These are phyloP conservation scores for Trididemnum clinides DNA, from an alignment of 23 tunicate species.

Conservation along the genomic window DNA sequence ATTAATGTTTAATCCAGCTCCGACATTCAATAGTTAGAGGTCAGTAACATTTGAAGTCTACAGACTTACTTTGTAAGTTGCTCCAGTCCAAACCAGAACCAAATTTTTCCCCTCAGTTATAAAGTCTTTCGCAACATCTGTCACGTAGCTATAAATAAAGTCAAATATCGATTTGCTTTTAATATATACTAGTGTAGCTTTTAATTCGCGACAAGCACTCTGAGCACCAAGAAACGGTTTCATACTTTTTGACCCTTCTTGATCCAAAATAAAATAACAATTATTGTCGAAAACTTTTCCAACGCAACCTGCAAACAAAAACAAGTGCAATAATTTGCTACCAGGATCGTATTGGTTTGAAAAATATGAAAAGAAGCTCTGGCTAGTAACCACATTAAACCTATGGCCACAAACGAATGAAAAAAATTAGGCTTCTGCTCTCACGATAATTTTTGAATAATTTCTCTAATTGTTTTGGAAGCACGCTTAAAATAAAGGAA, in stretches of 20 bases:
- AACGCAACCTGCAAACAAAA: no score
- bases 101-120: not conserved
- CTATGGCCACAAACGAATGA: not conserved
- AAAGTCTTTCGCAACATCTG: not conserved
- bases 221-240: not conserved
- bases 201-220: not conserved
- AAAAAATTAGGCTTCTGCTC: not conserved
- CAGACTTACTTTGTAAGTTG: conserved; percentile 27
- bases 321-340: no score
- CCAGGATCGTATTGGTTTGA: no score
- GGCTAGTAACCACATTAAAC: no score
- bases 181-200: not conserved
- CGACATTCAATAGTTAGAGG: no score
- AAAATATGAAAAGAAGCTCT: no score
- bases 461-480: not conserved
- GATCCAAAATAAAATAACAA: conserved; percentile 31
- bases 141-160: not conserved
- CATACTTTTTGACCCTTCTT: conserved; percentile 1
- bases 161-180: not conserved
- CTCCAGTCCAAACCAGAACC: conserved; percentile 36
- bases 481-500: not conserved
- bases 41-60: no score
- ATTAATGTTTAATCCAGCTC: no score
- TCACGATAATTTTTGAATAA: not conserved
- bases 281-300: not conserved